These are phyloP conservation scores for Pinna nobilis DNA, from an alignment of 1,140 invertebrate species.

Conservation along the genomic window DNA sequence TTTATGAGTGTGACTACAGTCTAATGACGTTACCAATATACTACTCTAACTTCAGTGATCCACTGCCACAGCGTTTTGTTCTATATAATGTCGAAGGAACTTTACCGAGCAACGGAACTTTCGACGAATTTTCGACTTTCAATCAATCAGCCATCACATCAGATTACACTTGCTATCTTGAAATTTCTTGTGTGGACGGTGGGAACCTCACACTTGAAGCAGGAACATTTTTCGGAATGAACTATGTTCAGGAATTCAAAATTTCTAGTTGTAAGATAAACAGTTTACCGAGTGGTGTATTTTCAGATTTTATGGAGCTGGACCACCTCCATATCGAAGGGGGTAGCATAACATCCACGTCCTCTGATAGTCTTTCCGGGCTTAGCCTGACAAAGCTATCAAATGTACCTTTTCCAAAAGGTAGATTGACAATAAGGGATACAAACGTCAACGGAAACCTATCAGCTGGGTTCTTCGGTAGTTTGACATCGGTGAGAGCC, in stretches of 20 bases:
- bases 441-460: background rate
- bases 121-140: slow-evolving; percentile 31
- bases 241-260: slow-evolving; percentile 12
- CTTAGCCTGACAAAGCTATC: slow-evolving; percentile 14
- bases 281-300: slow-evolving; percentile 4
- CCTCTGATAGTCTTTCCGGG: slow-evolving; percentile 13
- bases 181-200: slow-evolving; percentile 9
- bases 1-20: slow-evolving; percentile 31
- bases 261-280: slow-evolving; percentile 22
- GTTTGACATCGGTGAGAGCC: background rate
- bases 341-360: background rate
- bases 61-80: slow-evolving; percentile 30
- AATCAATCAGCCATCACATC: background rate
- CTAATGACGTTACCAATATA: slow-evolving; percentile 10
- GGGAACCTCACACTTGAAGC: background rate
- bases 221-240: slow-evolving; percentile 11
- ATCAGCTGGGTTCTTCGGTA: slow-evolving; percentile 10
- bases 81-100: slow-evolving; percentile 30
- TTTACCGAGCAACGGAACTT: background rate
- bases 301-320: slow-evolving; percentile 12
- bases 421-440: slow-evolving; percentile 13
- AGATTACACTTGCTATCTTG: slow-evolving; percentile 19
- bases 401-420: slow-evolving; percentile 9
- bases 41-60: slow-evolving; percentile 25
- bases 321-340: slow-evolving; percentile 23